phyloP scores from a whole-genome alignment of 92 coral and sea anemone genomes.

The Palythoa heliodiscus region DNA sequence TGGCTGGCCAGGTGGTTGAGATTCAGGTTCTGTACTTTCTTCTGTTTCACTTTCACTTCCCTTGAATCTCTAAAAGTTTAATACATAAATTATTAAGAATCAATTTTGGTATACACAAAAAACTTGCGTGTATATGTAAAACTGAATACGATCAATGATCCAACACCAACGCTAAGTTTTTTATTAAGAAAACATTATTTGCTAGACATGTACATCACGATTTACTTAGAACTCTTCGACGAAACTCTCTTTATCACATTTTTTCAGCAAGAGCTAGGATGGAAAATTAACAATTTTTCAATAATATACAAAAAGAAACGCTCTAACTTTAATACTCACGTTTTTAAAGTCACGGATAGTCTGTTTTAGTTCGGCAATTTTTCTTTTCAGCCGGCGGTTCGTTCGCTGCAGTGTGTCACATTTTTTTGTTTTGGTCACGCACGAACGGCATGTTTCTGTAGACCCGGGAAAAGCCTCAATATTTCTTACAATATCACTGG shows the following conservation, averaged over 20 bases:
- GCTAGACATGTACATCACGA: neutral
- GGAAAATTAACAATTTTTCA: neutral
- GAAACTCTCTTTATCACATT: neutral
- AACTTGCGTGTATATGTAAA: neutral
- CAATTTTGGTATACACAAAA: neutral
- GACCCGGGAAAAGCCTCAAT: constrained; percentile 13
- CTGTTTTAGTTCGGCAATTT: constrained; percentile 30
- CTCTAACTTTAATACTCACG: constrained; percentile 23
- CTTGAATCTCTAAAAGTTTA: constrained; percentile 1
- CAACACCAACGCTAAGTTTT: neutral
- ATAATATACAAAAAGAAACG: neutral
- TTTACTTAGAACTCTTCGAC: neutral
- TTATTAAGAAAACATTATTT: neutral
- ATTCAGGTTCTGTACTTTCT: constrained; percentile 6
- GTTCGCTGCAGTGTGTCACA: neutral
- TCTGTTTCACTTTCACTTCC: constrained; percentile 13
- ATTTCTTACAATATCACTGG: neutral
- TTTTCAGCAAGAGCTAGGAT: neutral
- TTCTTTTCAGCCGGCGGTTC: neutral
- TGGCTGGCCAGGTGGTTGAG: neutral
- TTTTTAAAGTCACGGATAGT: constrained; percentile 43
- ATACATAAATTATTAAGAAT: constrained; percentile 1
- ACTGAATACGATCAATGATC: neutral
- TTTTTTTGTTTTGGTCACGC: constrained; percentile 12
- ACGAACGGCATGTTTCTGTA: neutral